These are phyloP conservation scores for Laticauda colubrina DNA, from an alignment of 2,113 vertebrate genomes.

Conservation along the genomic window DNA sequence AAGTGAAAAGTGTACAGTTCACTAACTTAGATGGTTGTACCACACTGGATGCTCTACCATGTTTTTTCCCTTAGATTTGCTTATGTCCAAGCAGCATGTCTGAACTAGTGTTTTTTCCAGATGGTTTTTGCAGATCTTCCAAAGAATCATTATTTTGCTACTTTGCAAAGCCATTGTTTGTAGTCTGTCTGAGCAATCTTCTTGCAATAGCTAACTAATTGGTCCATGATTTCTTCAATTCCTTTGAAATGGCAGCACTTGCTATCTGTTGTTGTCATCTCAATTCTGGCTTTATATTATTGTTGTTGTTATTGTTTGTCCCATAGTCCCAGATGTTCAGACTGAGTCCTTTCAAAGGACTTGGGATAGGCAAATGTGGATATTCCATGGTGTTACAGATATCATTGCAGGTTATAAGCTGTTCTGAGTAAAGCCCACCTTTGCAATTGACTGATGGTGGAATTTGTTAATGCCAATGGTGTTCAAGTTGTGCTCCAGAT, in stretches of 20 bases:
- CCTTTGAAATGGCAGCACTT: background rate
- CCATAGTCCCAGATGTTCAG: background rate
- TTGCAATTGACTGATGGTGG: background rate
- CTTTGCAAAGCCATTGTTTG: background rate
- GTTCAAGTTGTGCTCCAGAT: background rate
- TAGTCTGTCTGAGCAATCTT: background rate
- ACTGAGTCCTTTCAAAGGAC: background rate
- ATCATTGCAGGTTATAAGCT: background rate
- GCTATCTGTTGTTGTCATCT: background rate
- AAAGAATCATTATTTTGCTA: background rate
- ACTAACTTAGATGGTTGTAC: background rate
- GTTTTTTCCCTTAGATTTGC: background rate
- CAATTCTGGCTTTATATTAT: background rate
- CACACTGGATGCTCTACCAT: background rate
- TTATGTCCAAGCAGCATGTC: background rate
- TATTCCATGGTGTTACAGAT: background rate
- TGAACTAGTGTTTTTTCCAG: background rate
- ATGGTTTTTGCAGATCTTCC: background rate
- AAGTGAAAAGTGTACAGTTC: background rate
- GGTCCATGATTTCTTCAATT: background rate
- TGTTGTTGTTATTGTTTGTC: background rate
- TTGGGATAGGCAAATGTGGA: background rate
- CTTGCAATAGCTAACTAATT: background rate
- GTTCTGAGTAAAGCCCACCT: background rate
- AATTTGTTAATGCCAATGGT: background rate